A percentile compares a stretch with the other conserved stretches of the same genome.
Evolutionary conservation across 2,797 vertebrate genomes (phyloP).

Genomic region (Coluber constrictor): DNA sequence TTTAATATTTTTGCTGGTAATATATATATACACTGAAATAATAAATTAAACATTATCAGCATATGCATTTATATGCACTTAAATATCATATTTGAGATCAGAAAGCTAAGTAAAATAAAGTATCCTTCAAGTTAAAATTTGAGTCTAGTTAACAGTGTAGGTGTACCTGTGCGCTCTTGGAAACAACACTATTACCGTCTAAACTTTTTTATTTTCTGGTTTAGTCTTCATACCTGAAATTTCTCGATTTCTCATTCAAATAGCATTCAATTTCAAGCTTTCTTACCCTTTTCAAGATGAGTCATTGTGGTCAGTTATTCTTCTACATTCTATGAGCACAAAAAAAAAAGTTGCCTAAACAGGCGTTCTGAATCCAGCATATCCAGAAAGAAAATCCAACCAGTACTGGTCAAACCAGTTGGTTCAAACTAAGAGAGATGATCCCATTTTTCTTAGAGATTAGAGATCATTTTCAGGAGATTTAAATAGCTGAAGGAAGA

Average conservation of each 20-base stretch:
- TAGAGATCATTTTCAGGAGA: neutral
- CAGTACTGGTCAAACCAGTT: neutral
- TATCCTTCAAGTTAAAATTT: neutral
- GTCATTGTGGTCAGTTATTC: neutral
- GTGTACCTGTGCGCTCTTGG: neutral
- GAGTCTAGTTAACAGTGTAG: neutral
- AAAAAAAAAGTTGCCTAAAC: neutral
- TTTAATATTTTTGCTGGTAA: no score
- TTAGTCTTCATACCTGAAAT: neutral
- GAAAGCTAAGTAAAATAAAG: neutral
- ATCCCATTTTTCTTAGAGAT: neutral
- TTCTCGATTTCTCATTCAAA: neutral
- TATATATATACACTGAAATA: neutral
- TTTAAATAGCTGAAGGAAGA: neutral
- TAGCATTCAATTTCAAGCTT: neutral
- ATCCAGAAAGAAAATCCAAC: neutral
- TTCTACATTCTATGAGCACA: neutral
- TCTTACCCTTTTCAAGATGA: neutral
- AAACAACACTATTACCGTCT: neutral
- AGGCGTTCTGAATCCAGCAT: neutral
- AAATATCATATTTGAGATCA: neutral
- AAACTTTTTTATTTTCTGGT: neutral
- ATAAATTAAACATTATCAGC: neutral
- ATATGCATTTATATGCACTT: neutral
- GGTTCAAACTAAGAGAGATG: neutral